These are phyloP conservation scores for Calypte anna DNA, from an alignment of 2,113 vertebrate species.

Conservation along the genomic window DNA sequence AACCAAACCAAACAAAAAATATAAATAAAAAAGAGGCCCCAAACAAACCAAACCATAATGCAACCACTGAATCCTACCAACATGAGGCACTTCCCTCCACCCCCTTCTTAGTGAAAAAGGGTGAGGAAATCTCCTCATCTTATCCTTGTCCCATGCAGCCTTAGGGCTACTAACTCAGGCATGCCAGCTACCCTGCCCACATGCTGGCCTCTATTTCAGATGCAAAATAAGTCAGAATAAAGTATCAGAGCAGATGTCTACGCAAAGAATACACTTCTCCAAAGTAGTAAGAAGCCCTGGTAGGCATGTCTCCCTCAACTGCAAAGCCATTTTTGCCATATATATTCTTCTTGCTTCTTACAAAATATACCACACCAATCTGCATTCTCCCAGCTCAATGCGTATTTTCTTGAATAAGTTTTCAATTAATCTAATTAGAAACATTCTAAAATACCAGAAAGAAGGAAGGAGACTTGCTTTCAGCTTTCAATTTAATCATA, in stretches of 20 bases:
- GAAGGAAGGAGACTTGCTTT: background rate
- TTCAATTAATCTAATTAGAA: background rate
- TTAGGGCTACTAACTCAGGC: background rate
- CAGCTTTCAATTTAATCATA: background rate
- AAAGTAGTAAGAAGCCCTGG: background rate
- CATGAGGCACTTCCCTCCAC: background rate
- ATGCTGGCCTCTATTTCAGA: background rate
- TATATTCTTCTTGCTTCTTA: background rate
- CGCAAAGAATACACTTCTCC: background rate
- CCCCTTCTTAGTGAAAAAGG: background rate
- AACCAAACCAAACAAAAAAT: no score
- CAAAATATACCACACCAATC: background rate
- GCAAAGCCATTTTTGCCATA: background rate
- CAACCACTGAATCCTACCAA: background rate
- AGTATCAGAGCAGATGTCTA: background rate
- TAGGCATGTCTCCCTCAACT: background rate
- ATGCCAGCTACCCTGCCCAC: background rate
- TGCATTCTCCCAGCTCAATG: background rate
- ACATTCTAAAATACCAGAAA: background rate
- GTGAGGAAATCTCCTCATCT: background rate
- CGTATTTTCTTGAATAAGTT: background rate
- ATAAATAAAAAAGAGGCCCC: no score
- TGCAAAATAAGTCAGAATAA: background rate
- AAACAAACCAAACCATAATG: no score
- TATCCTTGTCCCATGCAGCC: background rate